Conservation (phyloP, 2,113 vertebrate genomes). For the Bettongia penicillata region DNA sequence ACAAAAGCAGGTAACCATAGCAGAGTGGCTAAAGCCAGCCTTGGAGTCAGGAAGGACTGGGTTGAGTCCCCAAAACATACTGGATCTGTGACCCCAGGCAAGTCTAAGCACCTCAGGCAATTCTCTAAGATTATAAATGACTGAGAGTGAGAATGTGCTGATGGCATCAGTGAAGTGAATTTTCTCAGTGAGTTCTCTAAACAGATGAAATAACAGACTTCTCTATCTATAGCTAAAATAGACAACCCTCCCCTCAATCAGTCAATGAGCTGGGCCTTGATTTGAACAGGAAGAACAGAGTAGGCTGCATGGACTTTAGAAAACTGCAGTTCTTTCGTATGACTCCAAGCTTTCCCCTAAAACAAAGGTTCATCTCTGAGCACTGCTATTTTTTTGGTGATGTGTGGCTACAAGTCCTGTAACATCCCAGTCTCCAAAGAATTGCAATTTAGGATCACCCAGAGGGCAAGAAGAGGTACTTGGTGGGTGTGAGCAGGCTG, state of each 20-base stretch:
- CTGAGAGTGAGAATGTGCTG: neutral
- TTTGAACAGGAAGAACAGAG: neutral
- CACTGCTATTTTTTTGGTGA: neutral
- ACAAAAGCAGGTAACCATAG: neutral
- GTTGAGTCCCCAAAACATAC: neutral
- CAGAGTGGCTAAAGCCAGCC: neutral
- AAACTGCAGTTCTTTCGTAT: neutral
- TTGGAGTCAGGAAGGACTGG: neutral
- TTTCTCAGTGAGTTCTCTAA: neutral
- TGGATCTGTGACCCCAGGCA: neutral
- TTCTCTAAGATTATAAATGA: neutral
- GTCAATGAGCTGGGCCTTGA: neutral
- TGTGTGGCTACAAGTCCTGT: neutral
- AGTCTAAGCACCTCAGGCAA: neutral
- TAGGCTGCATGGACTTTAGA: neutral
- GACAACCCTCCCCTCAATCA: neutral
- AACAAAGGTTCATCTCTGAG: neutral
- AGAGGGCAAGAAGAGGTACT: neutral
- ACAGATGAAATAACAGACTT: neutral
- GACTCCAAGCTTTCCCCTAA: neutral
- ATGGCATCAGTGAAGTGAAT: neutral
- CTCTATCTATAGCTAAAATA: neutral
- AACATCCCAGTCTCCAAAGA: neutral
- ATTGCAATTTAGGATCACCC: neutral
- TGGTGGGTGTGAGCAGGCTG: neutral